A percentile compares a stretch with the other conserved stretches of the same genome.
Evolutionary conservation across 2,888 invertebrate species (phyloP).

Genomic region (Lithophane leautieri): DNA sequence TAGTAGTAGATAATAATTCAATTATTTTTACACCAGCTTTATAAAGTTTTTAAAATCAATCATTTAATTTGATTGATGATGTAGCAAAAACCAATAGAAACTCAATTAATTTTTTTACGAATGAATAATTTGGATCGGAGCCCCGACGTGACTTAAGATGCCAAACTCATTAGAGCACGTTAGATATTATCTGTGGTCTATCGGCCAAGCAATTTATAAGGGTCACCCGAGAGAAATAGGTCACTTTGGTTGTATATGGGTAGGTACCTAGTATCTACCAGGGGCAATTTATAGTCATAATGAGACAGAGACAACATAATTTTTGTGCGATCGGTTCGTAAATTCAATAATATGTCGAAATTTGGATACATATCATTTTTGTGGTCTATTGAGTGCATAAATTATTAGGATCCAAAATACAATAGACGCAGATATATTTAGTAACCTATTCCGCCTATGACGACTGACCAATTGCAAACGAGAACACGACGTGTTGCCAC

Average conservation of each 20-base stretch:
- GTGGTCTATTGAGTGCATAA: not conserved
- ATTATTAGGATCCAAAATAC: not conserved
- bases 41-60: constrained; percentile 1
- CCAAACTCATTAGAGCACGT: constrained; percentile 38
- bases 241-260: constrained; percentile 26
- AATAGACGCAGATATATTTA: too few species aligned
- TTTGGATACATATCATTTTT: not conserved
- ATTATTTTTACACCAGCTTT: not conserved
- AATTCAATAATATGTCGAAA: not conserved
- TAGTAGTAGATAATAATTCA: too few species aligned
- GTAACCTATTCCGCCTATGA: too few species aligned
- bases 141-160: constrained; percentile 37
- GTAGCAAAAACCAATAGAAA: constrained; percentile 4
- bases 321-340: not conserved
- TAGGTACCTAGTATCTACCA: not conserved
- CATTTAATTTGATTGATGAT: not conserved
- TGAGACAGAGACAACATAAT: not conserved
- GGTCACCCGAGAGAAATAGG: constrained; percentile 46
- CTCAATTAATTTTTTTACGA: constrained; percentile 5
- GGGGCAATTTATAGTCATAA: not conserved
- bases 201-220: constrained; percentile 44
- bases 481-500: too few species aligned
- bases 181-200: constrained; percentile 44
- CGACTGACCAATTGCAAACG: too few species aligned
- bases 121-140: constrained; percentile 12